phyloP scores from a whole-genome alignment of 2,797 vertebrate genomes.

The Scarus forsteni region DNA sequence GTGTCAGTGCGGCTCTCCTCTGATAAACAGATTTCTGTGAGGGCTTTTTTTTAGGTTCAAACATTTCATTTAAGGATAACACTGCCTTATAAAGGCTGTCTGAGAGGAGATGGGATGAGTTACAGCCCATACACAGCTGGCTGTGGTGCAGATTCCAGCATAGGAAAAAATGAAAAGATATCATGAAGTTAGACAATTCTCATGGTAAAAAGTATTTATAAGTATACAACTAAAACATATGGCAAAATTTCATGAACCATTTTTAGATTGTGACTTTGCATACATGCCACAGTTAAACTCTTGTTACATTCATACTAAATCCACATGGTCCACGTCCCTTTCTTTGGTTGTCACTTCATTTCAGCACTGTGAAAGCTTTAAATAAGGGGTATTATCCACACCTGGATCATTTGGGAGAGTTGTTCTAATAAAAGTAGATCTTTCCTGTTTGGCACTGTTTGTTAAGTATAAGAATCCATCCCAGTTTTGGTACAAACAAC shows the following conservation, averaged over 20 bases:
- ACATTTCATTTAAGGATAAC: constrained; percentile 55
- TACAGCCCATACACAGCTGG: constrained; percentile 23
- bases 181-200: constrained; percentile 20
- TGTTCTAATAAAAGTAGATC: too few relatives aligned
- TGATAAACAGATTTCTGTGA: constrained; percentile 52
- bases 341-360: too few relatives aligned
- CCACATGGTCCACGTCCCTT: too few relatives aligned
- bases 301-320: too few relatives aligned
- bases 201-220: constrained; percentile 17
- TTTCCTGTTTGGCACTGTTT: too few relatives aligned
- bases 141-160: constrained; percentile 6
- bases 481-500: too few relatives aligned
- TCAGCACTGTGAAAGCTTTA: too few relatives aligned
- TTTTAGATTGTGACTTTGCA: too few relatives aligned
- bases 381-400: too few relatives aligned
- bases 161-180: background rate
- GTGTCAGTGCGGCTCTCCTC: constrained; percentile 32
- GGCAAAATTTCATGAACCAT: background rate
- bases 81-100: constrained; percentile 55
- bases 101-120: constrained; percentile 14
- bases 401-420: too few relatives aligned
- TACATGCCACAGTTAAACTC: too few relatives aligned
- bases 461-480: too few relatives aligned
- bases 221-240: background rate
- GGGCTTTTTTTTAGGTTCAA: constrained; percentile 51